These are phyloP conservation scores for Pedicia rivosa DNA, from an alignment of 2,888 invertebrate genomes.

Conservation along the genomic window DNA sequence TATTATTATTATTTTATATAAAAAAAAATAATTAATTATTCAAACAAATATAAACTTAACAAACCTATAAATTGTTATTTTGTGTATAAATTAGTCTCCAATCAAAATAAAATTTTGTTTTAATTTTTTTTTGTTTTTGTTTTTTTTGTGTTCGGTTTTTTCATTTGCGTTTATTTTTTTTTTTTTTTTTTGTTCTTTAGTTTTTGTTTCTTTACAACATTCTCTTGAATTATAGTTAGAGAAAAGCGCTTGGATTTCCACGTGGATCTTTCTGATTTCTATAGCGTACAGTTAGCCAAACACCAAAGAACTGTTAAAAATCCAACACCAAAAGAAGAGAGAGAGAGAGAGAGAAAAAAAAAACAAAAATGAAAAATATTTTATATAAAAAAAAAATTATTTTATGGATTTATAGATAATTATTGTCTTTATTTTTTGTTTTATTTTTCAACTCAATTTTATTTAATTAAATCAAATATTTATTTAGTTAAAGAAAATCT, in stretches of 20 bases:
- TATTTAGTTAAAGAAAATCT: too few species aligned
- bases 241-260: slow-evolving; percentile 93
- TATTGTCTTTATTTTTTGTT: background rate
- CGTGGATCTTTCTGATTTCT: slow-evolving; percentile 97
- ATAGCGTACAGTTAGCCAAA: slow-evolving; percentile 76
- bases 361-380: too few species aligned
- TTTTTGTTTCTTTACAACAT: background rate
- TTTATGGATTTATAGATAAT: background rate
- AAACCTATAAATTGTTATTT: too few species aligned
- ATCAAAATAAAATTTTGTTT: too few species aligned
- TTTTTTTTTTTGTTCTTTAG: background rate
- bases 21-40: too few species aligned
- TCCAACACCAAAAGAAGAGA: slow-evolving; percentile 12
- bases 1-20: too few species aligned
- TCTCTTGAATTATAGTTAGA: slow-evolving; percentile 45
- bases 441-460: too few species aligned
- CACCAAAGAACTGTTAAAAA: slow-evolving; percentile 86
- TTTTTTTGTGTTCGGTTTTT: background rate
- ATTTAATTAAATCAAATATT: too few species aligned
- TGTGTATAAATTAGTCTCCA: too few species aligned
- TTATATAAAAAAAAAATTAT: slow-evolving; percentile 1
- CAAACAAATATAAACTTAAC: too few species aligned
- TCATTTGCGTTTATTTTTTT: background rate
- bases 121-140: too few species aligned
- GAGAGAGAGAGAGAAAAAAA: background rate